These are phyloP conservation scores for Polymixis flavicincta DNA, from an alignment of 2,888 invertebrate genomes.

Conservation along the genomic window DNA sequence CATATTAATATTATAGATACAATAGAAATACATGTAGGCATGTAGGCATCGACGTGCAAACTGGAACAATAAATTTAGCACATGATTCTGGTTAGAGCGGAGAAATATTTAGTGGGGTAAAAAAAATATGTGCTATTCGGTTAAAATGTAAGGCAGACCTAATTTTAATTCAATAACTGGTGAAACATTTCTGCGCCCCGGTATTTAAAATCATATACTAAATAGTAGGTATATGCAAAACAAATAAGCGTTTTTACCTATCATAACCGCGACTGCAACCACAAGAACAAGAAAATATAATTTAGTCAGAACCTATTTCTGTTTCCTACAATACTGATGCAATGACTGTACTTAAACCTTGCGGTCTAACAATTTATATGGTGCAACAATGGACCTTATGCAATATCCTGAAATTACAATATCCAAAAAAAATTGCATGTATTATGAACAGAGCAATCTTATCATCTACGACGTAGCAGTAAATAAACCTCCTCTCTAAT, in stretches of 20 bases:
- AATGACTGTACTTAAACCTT: neutral
- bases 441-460: slow-evolving; percentile 1
- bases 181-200: too few relatives aligned
- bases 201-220: too few relatives aligned
- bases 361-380: neutral
- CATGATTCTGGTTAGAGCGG: too few relatives aligned
- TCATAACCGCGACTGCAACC: neutral
- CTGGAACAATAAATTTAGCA: too few relatives aligned
- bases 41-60: too few relatives aligned
- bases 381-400: neutral
- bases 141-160: too few relatives aligned
- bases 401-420: neutral
- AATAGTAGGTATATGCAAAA: too few relatives aligned
- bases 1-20: too few relatives aligned
- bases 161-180: too few relatives aligned
- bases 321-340: neutral
- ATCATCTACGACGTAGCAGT: neutral
- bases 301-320: slow-evolving; percentile 3
- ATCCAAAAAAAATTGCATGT: neutral
- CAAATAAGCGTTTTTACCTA: neutral
- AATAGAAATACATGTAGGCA: neutral
- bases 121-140: too few relatives aligned
- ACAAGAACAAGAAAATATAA: neutral
- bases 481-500: slow-evolving; percentile 15
- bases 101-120: too few relatives aligned